Conservation (phyloP, 2,113 vertebrate genomes). For the Canis aureus region DNA sequence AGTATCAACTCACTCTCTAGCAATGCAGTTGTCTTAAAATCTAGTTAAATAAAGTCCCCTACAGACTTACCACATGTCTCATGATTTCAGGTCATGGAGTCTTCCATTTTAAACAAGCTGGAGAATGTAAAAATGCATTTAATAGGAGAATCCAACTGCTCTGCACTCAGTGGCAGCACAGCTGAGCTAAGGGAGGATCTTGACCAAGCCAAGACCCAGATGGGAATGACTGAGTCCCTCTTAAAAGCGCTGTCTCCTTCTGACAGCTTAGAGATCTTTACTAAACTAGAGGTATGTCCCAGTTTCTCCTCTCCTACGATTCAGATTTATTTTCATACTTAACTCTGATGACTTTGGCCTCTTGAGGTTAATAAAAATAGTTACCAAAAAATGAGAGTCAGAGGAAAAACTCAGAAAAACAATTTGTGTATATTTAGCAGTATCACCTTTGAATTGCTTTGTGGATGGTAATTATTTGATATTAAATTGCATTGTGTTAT, state of each 20-base stretch:
- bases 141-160: conserved; percentile 17
- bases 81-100: conserved; percentile 88
- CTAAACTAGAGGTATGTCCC: conserved; percentile 88
- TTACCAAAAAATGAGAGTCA: background rate
- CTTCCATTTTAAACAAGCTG: conserved; percentile 88
- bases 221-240: conserved; percentile 89
- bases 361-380: background rate
- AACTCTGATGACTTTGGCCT: background rate
- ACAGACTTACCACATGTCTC: background rate
- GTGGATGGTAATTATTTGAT: background rate
- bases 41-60: conserved; percentile 2
- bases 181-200: conserved; percentile 86
- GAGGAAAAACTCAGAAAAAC: background rate
- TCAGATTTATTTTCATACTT: conserved; percentile 31
- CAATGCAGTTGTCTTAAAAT: background rate
- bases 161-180: conserved; percentile 63
- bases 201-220: conserved; percentile 88
- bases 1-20: background rate
- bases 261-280: conserved; percentile 89
- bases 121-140: conserved; percentile 82
- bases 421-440: background rate
- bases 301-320: background rate
- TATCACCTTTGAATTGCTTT: conserved; percentile 35
- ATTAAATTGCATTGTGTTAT: background rate
- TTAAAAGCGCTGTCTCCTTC: conserved; percentile 88